These are phyloP conservation scores for Leptinotarsa tumamoca DNA, from an alignment of 2,888 invertebrate species.

Conservation along the genomic window DNA sequence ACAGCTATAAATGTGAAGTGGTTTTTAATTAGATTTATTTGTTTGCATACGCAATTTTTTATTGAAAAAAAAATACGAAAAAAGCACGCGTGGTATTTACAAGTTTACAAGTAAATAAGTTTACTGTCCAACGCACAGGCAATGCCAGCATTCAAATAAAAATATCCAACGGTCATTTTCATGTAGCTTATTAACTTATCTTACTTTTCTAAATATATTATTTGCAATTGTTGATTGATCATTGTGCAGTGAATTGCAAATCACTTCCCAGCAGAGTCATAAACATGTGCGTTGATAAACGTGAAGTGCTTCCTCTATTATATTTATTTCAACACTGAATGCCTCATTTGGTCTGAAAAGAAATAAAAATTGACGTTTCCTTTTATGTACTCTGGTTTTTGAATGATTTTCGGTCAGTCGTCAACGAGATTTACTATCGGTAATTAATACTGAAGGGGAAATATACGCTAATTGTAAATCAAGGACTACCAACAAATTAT, in stretches of 20 bases:
- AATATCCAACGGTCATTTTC: neutral
- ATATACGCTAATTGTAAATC: too few relatives aligned
- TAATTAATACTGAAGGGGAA: too few relatives aligned
- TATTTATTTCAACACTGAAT: constrained; percentile 3
- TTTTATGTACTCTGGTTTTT: neutral
- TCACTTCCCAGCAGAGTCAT: constrained; percentile 3
- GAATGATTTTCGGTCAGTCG: too few relatives aligned
- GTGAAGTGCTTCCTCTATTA: constrained; percentile 13
- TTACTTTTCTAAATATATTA: neutral
- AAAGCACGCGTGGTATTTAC: neutral
- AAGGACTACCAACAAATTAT: too few relatives aligned
- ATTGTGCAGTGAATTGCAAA: neutral
- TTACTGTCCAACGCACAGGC: neutral
- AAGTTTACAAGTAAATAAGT: neutral
- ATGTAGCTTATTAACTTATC: neutral
- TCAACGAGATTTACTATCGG: too few relatives aligned
- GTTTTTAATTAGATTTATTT: constrained; percentile 2
- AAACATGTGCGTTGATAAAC: constrained; percentile 14
- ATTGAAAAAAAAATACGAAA: neutral
- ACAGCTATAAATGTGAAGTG: neutral
- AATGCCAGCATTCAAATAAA: neutral
- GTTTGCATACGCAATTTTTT: neutral
- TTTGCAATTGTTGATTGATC: neutral
- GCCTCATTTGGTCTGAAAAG: neutral
- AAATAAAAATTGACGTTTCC: neutral